These are phyloP conservation scores for Rhyacophila evoluta DNA, from an alignment of 2,888 invertebrate species.

Conservation along the genomic window DNA sequence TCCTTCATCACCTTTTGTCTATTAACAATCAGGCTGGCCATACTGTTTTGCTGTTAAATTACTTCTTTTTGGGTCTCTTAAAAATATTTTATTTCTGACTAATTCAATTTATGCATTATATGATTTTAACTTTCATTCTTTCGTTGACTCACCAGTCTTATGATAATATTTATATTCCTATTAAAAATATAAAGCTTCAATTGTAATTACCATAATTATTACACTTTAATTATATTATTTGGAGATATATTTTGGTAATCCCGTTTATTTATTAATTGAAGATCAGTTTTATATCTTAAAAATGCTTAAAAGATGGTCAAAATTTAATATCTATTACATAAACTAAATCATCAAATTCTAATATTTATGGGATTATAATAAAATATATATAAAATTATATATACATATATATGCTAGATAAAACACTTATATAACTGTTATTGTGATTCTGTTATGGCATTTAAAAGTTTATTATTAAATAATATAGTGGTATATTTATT, in stretches of 20 bases:
- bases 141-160: not conserved
- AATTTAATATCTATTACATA: too few species aligned
- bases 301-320: too few species aligned
- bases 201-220: too few species aligned
- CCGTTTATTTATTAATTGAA: too few species aligned
- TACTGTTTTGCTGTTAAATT: not conserved
- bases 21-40: not conserved
- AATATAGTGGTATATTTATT: conserved; percentile 11
- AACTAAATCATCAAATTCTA: not conserved
- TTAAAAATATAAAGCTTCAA: not conserved
- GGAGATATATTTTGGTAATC: too few species aligned
- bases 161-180: not conserved
- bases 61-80: too few species aligned
- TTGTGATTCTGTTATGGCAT: conserved; percentile 31
- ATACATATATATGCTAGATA: conserved; percentile 1
- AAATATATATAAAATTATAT: too few species aligned
- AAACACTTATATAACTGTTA: conserved; percentile 20
- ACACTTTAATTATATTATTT: too few species aligned
- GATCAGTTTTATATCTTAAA: too few species aligned
- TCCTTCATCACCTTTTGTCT: not conserved
- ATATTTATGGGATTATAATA: not conserved
- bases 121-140: not conserved
- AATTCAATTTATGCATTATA: too few species aligned
- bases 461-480: conserved; percentile 31
- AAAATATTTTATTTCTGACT: too few species aligned